A percentile compares a stretch with the other conserved stretches of the same genome.
phyloP scores from a whole-genome alignment of 1,140 invertebrate genomes.

The Drosophila chauvacae region DNA sequence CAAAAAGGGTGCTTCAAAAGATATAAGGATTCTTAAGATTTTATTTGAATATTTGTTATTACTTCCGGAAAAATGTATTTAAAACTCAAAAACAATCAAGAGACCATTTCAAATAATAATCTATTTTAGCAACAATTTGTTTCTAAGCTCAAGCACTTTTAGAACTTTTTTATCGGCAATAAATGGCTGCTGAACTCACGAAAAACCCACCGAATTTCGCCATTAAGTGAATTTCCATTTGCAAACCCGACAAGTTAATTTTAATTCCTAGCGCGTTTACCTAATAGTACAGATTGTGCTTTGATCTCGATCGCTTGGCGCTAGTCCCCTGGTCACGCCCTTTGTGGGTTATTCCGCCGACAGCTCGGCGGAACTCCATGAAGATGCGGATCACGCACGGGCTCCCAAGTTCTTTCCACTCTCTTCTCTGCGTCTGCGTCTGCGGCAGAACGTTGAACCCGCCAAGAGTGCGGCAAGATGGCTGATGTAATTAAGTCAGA shows the following conservation, averaged over 20 bases:
- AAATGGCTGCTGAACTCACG: background rate
- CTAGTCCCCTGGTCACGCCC: constrained; percentile 34
- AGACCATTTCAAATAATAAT: background rate
- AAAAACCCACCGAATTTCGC: constrained; percentile 7
- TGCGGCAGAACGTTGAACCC: constrained; percentile 33
- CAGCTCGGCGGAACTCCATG: constrained; percentile 7
- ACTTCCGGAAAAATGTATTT: background rate
- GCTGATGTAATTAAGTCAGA: constrained; percentile 44
- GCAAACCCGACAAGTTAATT: constrained; percentile 8
- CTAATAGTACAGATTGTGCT: constrained; percentile 15
- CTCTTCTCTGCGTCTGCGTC: background rate
- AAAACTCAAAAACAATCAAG: background rate
- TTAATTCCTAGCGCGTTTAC: constrained; percentile 14
- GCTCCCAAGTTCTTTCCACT: background rate
- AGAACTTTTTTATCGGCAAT: background rate
- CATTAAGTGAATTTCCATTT: constrained; percentile 3
- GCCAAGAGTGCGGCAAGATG: background rate
- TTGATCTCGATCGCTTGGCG: constrained; percentile 36
- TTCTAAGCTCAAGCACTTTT: background rate
- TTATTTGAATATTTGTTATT: background rate
- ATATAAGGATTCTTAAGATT: background rate
- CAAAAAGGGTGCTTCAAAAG: background rate
- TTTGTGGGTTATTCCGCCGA: constrained; percentile 26
- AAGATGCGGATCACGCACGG: constrained; percentile 45
- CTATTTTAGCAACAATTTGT: background rate